Evolutionary conservation across 64 coral and sea anemone species (phyloP).

Genomic region (Astreopora myriophthalma): DNA sequence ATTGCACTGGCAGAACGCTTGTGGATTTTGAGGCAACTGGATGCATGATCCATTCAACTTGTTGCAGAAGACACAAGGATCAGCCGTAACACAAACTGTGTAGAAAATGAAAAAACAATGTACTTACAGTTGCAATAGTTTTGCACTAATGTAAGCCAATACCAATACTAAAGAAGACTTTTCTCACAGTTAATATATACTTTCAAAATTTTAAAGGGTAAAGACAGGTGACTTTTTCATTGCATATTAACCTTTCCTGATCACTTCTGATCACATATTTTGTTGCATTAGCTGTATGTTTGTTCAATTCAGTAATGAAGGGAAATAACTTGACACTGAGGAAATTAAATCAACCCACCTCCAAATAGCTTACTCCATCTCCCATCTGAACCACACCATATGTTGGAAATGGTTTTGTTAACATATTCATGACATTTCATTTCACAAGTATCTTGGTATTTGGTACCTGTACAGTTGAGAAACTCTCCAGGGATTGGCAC

Average conservation of each 20-base stretch:
- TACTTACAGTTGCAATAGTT: not conserved
- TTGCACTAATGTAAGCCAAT: not conserved
- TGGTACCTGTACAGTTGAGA: constrained; percentile 26
- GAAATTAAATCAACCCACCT: constrained; percentile 12
- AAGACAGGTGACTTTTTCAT: too few species aligned
- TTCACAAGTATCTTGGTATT: constrained; percentile 21
- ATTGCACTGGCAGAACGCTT: constrained; percentile 15
- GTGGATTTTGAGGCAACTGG: not conserved
- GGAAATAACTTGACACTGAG: too few species aligned
- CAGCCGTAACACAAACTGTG: not conserved
- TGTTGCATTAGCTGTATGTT: too few species aligned
- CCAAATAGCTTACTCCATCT: not conserved
- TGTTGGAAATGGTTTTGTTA: not conserved
- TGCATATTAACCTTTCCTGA: too few species aligned
- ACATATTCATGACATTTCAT: not conserved
- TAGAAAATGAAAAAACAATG: not conserved
- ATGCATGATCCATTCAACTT: constrained; percentile 33
- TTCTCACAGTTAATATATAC: too few species aligned
- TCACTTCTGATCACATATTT: too few species aligned
- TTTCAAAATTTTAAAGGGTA: too few species aligned
- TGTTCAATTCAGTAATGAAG: too few species aligned
- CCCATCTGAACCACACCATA: constrained; percentile 31
- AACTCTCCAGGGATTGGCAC: not conserved
- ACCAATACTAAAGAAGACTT: too few species aligned
- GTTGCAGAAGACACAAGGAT: constrained; percentile 17